Percentiles rank a stretch among this genome's conserved stretches.
phyloP scores from a whole-genome alignment of 1,140 invertebrate species.

The Mya arenaria region DNA sequence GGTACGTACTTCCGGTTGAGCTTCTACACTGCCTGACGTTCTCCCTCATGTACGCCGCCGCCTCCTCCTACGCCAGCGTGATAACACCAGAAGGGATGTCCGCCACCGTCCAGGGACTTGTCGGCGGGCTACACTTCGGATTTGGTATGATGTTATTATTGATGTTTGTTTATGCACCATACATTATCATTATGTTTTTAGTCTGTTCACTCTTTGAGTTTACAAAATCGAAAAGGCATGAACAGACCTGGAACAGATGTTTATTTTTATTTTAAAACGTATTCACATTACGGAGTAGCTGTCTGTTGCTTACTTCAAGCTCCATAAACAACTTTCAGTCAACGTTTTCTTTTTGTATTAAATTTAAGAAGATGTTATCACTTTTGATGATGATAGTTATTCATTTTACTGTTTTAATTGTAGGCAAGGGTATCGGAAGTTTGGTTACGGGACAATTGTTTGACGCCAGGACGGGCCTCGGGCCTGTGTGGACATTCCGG shows the following conservation, averaged over 20 bases:
- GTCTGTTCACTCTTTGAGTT: too few species aligned
- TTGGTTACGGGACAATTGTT: not conserved
- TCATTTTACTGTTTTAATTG: not conserved
- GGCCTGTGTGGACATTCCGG: conserved; percentile 3
- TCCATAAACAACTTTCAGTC: too few species aligned
- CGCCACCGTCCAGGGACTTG: conserved; percentile 91
- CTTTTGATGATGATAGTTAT: not conserved
- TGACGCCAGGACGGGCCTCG: not conserved
- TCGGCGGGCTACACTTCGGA: conserved; percentile 86
- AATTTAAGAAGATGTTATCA: too few species aligned
- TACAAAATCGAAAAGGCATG: too few species aligned
- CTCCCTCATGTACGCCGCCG: conserved; percentile 93
- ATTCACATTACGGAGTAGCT: too few species aligned
- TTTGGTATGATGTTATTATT: too few species aligned
- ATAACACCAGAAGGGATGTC: conserved; percentile 91
- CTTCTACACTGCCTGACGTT: conserved; percentile 93
- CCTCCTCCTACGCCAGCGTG: conserved; percentile 93
- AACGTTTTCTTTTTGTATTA: too few species aligned
- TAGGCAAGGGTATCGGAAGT: not conserved
- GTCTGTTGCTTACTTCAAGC: too few species aligned
- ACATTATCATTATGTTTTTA: too few species aligned
- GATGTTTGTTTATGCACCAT: too few species aligned
- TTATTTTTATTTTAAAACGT: too few species aligned
- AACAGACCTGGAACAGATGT: too few species aligned
- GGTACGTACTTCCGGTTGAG: conserved; percentile 90